Percentiles rank a stretch among this genome's conserved stretches.
Conservation (phyloP, 2,797 vertebrate genomes). For the Crossoptilon crossoptilon region DNA sequence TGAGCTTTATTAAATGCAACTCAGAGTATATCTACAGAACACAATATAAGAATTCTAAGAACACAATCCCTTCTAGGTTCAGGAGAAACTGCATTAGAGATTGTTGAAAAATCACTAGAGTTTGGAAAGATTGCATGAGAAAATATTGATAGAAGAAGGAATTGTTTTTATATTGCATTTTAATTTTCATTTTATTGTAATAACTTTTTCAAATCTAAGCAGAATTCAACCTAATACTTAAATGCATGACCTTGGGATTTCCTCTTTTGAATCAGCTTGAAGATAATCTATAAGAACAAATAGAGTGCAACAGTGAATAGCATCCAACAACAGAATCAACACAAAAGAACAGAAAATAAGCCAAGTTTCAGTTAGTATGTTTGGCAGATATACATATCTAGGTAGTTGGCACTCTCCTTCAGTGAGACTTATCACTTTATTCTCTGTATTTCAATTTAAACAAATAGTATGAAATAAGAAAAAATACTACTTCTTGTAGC, state of each 20-base stretch:
- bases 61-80: neutral
- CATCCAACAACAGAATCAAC: neutral
- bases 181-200: neutral
- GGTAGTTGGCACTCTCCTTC: neutral
- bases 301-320: neutral
- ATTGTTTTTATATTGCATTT: neutral
- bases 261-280: neutral
- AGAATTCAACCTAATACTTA: neutral
- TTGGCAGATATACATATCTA: neutral
- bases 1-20: neutral
- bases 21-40: neutral
- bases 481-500: fast-evolving
- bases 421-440: neutral
- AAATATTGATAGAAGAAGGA: neutral
- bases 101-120: neutral
- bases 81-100: neutral
- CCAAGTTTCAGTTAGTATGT: neutral
- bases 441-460: neutral
- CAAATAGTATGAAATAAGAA: neutral
- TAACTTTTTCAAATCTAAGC: neutral
- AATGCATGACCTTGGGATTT: neutral
- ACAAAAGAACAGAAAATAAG: neutral
- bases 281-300: neutral
- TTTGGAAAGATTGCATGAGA: neutral
- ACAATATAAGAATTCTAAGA: neutral